phyloP scores from a whole-genome alignment of 2,797 vertebrate species.

The Sebastiscus tertius region DNA sequence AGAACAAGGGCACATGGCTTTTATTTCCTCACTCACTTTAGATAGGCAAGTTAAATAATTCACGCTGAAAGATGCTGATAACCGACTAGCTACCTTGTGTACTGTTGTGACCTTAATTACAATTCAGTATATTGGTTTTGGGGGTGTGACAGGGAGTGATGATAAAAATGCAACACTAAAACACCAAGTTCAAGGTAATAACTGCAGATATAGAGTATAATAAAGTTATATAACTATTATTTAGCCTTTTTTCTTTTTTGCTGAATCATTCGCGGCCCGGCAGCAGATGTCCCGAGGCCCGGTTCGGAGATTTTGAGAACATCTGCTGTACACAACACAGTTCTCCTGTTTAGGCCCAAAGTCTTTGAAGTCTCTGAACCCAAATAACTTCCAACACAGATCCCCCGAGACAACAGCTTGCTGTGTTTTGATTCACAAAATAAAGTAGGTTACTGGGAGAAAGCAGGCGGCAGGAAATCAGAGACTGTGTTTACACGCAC shows the following conservation, averaged over 20 bases:
- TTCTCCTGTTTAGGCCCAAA: not conserved
- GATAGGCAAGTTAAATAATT: not conserved
- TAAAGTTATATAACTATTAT: not conserved
- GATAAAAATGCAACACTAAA: not conserved
- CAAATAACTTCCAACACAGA: not conserved
- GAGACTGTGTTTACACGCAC: not conserved
- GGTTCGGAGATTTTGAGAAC: not conserved
- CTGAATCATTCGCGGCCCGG: not conserved
- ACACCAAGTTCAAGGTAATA: not conserved
- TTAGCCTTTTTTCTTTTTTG: not conserved
- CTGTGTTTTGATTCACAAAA: not conserved
- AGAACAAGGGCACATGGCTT: not conserved
- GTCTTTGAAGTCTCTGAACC: not conserved
- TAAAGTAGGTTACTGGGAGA: slow-evolving; percentile 5
- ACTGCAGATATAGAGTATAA: not conserved
- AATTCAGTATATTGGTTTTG: no score
- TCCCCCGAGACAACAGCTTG: not conserved
- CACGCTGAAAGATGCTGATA: no score
- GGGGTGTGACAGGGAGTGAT: no score
- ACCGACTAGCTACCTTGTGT: no score
- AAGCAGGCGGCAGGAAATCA: not conserved
- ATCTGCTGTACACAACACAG: not conserved
- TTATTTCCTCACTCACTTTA: no score
- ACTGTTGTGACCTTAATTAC: not conserved
- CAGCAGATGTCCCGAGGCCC: not conserved